Base-by-base conservation (phyloP, 2,888 invertebrate genomes). In the Acheta domesticus region DNA sequence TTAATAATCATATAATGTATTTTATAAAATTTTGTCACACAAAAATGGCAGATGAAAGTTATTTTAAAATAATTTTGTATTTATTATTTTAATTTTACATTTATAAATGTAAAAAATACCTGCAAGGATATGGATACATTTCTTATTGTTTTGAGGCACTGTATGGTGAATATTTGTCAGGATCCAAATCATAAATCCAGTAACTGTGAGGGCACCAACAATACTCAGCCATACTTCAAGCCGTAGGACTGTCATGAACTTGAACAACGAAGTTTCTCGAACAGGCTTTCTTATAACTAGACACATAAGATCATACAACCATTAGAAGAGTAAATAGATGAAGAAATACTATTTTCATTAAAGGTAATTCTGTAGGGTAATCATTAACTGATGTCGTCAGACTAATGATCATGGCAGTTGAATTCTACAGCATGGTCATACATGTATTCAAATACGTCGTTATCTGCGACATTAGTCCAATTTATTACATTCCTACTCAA, bases 141-240 rank as follows among this genome's bases (percentile, higher is more conserved):
- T 90, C 89, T 74, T 93, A 92, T 84, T 95, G 95, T 85, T 96
- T 96, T 83, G 92, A 90, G 0, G 95, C 95, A 77, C 95, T 95
- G 85, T 96, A 96, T 0, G 96, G 96, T 0, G 96, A 96, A 86
- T 94, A 96, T 85, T 93, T 94, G 85, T 97, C 97, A 97, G 88
- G 80, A 96, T 86, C 94, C 96, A 96, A 81, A 96, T 92, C 92
- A 96, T 93, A 80, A 96, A 89, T 0, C 95, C 96, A 0, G 96
- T 96, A 0, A 93, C 89, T 0, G 94, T 89, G 21, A 96, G 86
- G 0, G 96, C 95, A 0, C 92, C 96, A 3, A 96, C 91, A 80
- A 97, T 96, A 84, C 94, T 94, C 14, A 95, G 86, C 96, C 96
- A 96, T 1, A 97, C 96, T 86, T 96, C 96, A 0, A 93, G 88